These are phyloP conservation scores for Anorthoa munda DNA, from an alignment of 2,888 invertebrate species.

Conservation along the genomic window DNA sequence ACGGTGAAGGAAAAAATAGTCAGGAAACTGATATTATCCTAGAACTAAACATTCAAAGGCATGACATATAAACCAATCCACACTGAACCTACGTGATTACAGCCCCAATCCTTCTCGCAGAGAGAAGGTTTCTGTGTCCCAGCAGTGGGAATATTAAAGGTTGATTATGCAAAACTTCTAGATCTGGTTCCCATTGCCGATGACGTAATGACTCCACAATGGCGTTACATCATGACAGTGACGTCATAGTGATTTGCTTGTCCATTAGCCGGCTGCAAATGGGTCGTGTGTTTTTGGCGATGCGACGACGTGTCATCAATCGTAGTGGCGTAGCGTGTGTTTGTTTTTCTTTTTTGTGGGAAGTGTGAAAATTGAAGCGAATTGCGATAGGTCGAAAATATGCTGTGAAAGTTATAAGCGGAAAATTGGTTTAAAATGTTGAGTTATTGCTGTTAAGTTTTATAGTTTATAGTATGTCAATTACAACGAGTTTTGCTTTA, in stretches of 20 bases:
- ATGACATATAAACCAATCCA: too few species aligned
- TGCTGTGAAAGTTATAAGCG: background rate
- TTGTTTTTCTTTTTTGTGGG: conserved; percentile 20
- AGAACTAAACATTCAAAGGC: too few species aligned
- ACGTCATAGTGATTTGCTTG: conserved; percentile 31
- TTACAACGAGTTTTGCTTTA: background rate
- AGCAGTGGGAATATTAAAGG: too few species aligned
- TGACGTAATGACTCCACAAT: conserved; percentile 26
- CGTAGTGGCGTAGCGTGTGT: conserved; percentile 48
- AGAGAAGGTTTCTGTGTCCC: too few species aligned
- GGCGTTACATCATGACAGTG: conserved; percentile 41
- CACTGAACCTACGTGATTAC: too few species aligned
- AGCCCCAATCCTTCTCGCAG: too few species aligned
- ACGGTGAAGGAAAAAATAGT: too few species aligned
- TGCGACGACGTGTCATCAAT: conserved; percentile 53
- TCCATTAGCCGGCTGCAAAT: conserved; percentile 56
- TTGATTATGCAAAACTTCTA: conserved; percentile 6
- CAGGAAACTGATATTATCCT: too few species aligned
- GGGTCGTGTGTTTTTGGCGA: conserved; percentile 52
- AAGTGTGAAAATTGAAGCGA: conserved; percentile 12
- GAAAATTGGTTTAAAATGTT: background rate
- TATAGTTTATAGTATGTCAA: background rate
- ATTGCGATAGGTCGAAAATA: background rate
- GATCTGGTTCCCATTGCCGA: conserved; percentile 10
- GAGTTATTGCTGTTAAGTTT: background rate